phyloP scores from a whole-genome alignment of 2,113 vertebrate species.

The Ovis canadensis region DNA sequence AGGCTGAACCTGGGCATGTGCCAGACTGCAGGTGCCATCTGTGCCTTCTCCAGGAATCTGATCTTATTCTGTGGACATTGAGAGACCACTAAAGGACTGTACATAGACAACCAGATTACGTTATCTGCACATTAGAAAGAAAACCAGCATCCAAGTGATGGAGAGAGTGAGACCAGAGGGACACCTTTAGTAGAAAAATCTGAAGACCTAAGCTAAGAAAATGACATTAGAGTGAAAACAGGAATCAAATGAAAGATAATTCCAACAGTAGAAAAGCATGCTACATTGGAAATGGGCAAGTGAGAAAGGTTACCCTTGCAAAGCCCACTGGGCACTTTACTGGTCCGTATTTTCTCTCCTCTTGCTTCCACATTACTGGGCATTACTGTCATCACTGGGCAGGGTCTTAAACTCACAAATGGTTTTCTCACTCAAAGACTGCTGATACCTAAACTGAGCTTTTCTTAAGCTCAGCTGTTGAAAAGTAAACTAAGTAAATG shows the following conservation, averaged over 20 bases:
- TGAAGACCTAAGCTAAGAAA: not conserved
- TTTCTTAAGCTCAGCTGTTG: not conserved
- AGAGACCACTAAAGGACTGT: not conserved
- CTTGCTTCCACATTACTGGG: not conserved
- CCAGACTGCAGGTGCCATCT: not conserved
- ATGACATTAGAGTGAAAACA: not conserved
- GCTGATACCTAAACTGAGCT: not conserved
- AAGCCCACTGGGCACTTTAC: not conserved
- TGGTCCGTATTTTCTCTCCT: not conserved
- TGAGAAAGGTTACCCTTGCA: not conserved
- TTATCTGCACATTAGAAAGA: not conserved
- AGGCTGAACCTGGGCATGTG: not conserved
- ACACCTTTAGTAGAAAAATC: not conserved
- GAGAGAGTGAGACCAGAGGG: not conserved
- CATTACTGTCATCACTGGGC: not conserved
- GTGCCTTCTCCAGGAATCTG: not conserved
- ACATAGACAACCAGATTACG: rapidly evolving
- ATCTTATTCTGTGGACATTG: not conserved
- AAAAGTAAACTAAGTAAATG: not conserved
- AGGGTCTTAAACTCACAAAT: not conserved
- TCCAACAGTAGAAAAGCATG: not conserved
- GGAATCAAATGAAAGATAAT: not conserved
- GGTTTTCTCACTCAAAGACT: not conserved
- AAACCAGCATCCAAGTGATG: not conserved
- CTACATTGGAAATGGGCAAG: not conserved